phyloP scores from a whole-genome alignment of 2,888 invertebrate genomes.

The Caenorhabditis virilis region DNA sequence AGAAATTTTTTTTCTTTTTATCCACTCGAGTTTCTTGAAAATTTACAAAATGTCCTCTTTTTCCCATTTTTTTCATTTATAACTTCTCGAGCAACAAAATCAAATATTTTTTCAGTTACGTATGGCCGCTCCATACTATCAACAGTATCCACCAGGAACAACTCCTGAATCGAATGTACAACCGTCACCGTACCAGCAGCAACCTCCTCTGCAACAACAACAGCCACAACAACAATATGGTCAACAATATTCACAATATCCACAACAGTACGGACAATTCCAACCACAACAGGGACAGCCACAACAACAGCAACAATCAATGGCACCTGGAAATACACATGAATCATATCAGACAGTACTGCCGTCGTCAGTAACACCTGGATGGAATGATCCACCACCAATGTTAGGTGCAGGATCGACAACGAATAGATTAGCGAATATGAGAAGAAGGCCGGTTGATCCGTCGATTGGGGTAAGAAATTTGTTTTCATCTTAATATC shows the following conservation, averaged over 20 bases:
- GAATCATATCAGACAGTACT: conserved; percentile 35
- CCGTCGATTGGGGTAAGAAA: conserved; percentile 43
- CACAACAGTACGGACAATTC: neutral
- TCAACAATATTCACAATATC: conserved; percentile 3
- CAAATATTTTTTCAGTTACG: neutral
- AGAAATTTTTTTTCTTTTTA: no score
- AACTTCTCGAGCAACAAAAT: neutral
- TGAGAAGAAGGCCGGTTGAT: conserved; percentile 46
- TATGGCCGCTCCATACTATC: neutral
- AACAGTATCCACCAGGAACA: no score
- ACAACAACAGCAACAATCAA: conserved; percentile 4
- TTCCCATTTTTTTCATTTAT: neutral
- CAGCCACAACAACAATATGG: conserved; percentile 4
- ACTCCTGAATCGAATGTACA: no score
- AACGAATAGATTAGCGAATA: conserved; percentile 35
- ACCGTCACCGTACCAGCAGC: no score
- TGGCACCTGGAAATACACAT: neutral
- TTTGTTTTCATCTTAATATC: neutral
- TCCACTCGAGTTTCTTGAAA: no score
- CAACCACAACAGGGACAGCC: conserved; percentile 3
- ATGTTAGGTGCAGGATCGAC: conserved; percentile 10
- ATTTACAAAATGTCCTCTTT: no score
- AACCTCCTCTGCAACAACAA: no score
- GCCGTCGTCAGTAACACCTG: conserved; percentile 42
- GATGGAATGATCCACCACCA: conserved; percentile 59